A percentile compares a stretch with the other conserved stretches of the same genome.
These are phyloP conservation scores for Reticulitermes lucifugus DNA, from an alignment of 2,888 invertebrate genomes.

Conservation along the genomic window DNA sequence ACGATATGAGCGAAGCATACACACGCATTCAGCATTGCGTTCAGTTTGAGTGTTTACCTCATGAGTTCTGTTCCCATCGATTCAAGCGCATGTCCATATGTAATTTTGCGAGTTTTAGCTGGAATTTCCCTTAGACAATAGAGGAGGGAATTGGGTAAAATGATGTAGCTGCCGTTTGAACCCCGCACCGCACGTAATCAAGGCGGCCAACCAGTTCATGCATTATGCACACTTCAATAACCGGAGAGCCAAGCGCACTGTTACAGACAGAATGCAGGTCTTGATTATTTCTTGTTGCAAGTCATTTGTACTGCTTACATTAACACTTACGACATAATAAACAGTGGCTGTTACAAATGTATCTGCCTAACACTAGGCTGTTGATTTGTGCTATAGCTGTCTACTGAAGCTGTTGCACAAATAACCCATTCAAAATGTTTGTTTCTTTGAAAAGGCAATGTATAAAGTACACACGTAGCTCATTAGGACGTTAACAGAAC, in stretches of 20 bases:
- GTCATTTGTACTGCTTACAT: not conserved
- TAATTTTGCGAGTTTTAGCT: not conserved
- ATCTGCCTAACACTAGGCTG: not conserved
- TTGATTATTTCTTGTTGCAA: not conserved
- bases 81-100: too few relatives aligned
- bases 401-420: not conserved
- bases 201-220: conserved; percentile 15
- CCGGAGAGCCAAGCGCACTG: not conserved
- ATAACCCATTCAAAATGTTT: not conserved
- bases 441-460: not conserved
- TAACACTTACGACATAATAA: not conserved
- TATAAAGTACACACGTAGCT: not conserved
- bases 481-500: too few relatives aligned
- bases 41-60: not conserved
- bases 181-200: not conserved
- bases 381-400: too few relatives aligned
- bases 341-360: not conserved
- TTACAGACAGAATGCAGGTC: not conserved
- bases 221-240: conserved; percentile 38
- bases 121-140: not conserved
- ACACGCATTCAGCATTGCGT: not conserved
- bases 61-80: not conserved
- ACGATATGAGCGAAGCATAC: not conserved
- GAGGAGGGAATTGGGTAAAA: not conserved
- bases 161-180: not conserved